phyloP scores from a whole-genome alignment of 2,888 invertebrate species.

The Drosophila aldrichi region DNA sequence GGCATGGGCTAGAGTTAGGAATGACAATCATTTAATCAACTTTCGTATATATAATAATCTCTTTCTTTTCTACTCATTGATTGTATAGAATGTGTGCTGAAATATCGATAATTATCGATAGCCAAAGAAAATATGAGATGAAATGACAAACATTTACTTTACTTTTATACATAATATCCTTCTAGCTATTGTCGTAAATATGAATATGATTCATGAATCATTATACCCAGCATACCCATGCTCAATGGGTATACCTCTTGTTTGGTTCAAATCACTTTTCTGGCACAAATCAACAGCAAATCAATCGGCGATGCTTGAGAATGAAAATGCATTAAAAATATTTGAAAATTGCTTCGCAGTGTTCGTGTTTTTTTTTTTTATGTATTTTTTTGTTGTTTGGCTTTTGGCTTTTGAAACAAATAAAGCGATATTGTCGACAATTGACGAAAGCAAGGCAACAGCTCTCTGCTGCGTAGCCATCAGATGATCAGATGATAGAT shows the following conservation, averaged over 20 bases:
- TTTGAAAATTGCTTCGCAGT: conserved; percentile 19
- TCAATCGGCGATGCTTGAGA: conserved; percentile 68
- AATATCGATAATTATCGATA: too few relatives aligned
- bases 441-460: conserved; percentile 75
- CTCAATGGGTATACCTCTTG: conserved; percentile 7
- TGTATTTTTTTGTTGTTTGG: conserved; percentile 28
- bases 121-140: too few relatives aligned
- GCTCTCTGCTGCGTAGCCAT: conserved; percentile 15
- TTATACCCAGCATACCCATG: not conserved
- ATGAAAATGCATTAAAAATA: conserved; percentile 71
- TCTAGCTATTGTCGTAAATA: too few relatives aligned
- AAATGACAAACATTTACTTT: too few relatives aligned
- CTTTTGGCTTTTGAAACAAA: conserved; percentile 63
- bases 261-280: conserved; percentile 53
- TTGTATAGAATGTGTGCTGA: too few relatives aligned
- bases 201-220: not conserved
- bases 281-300: conserved; percentile 62
- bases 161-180: too few relatives aligned
- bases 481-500: conserved; percentile 13
- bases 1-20: too few relatives aligned
- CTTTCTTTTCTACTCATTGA: too few relatives aligned
- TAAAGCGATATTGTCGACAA: conserved; percentile 75
- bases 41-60: too few relatives aligned
- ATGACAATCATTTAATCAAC: too few relatives aligned
- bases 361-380: conserved; percentile 5